Evolutionary conservation across 1,140 invertebrate species (phyloP).

Genomic region (Globodera ellingtonae): DNA sequence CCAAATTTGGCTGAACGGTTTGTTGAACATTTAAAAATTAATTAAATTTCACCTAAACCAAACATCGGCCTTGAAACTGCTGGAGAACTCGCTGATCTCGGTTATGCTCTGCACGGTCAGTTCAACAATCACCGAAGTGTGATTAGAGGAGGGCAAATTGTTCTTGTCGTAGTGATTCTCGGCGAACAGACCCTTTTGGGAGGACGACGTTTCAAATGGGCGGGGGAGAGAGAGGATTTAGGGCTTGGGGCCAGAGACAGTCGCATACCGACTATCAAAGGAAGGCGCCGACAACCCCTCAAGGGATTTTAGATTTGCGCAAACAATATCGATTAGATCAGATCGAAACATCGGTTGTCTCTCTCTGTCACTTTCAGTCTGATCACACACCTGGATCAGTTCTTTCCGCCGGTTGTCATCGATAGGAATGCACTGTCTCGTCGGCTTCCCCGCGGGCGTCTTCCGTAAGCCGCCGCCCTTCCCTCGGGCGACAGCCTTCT

Average conservation of each 20-base stretch:
- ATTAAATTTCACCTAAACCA: constrained; percentile 48
- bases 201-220: not conserved
- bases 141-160: constrained; percentile 59
- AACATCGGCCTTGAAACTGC: constrained; percentile 62
- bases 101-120: constrained; percentile 64
- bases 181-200: constrained; percentile 42
- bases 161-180: constrained; percentile 63
- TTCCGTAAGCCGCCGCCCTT: not conserved
- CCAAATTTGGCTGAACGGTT: constrained; percentile 54
- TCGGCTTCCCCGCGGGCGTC: not conserved
- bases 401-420: constrained; percentile 57
- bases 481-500: not conserved
- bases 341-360: too few species aligned
- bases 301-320: too few species aligned
- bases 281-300: too few species aligned
- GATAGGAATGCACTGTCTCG: constrained; percentile 39
- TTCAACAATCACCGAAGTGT: constrained; percentile 60
- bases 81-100: constrained; percentile 62
- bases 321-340: too few species aligned
- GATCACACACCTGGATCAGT: constrained; percentile 50
- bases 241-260: too few species aligned
- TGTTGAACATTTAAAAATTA: not conserved
- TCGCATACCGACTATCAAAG: too few species aligned
- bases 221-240: not conserved
- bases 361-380: not conserved